These are phyloP conservation scores for Stichopus horrens DNA, from an alignment of 53 echinoderm and acorn worm genomes.

Conservation along the genomic window DNA sequence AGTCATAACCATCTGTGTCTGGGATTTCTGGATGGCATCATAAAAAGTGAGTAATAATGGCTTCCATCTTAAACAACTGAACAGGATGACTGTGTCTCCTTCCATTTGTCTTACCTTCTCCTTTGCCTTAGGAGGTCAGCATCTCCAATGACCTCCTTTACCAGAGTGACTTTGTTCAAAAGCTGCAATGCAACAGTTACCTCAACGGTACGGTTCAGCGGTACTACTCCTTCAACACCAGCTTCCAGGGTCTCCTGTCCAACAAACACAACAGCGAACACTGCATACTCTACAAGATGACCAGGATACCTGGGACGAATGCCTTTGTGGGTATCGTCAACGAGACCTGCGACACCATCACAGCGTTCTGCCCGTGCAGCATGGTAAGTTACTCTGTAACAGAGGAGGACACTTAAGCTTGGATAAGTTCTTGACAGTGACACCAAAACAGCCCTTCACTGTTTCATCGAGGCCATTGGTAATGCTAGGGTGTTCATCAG, in stretches of 20 bases:
- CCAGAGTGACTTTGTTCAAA: slow-evolving; percentile 87
- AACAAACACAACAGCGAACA: slow-evolving; percentile 92
- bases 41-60: neutral
- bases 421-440: too few species aligned
- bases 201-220: slow-evolving; percentile 92
- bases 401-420: neutral
- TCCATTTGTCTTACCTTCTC: neutral
- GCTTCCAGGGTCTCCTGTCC: slow-evolving; percentile 80
- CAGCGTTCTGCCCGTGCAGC: slow-evolving; percentile 96
- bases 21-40: too few species aligned
- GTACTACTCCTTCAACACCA: slow-evolving; percentile 94
- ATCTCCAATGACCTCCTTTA: slow-evolving; percentile 97
- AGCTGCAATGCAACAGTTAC: slow-evolving; percentile 93
- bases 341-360: slow-evolving; percentile 91
- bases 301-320: slow-evolving; percentile 81
- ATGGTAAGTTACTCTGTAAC: slow-evolving; percentile 70
- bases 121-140: slow-evolving; percentile 68
- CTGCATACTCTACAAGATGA: slow-evolving; percentile 94
- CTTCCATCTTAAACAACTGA: neutral
- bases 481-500: too few species aligned
- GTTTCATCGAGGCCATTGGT: too few species aligned
- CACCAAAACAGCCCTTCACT: too few species aligned
- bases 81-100: neutral
- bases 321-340: slow-evolving; percentile 96
- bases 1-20: too few species aligned